These are phyloP conservation scores for Phrynocephalus versicolor DNA, from an alignment of 2,113 vertebrate genomes.

Conservation along the genomic window DNA sequence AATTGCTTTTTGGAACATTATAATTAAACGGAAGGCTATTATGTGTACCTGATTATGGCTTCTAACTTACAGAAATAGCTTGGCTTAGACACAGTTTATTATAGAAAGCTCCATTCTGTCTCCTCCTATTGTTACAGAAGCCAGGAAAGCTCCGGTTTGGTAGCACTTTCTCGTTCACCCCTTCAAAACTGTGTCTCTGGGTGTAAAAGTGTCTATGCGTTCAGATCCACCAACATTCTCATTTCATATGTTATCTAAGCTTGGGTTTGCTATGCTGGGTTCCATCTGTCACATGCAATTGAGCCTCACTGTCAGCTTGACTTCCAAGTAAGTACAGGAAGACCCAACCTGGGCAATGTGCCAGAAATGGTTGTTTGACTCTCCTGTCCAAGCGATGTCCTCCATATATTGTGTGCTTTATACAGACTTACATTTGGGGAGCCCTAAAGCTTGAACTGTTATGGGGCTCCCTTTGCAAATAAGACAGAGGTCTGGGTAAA, in stretches of 20 bases:
- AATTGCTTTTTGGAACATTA: conserved; percentile 31
- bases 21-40: conserved; percentile 41
- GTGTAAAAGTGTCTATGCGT: background rate
- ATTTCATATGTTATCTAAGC: background rate
- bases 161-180: background rate
- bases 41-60: background rate
- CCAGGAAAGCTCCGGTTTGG: conserved; percentile 29
- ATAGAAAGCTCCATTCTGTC: conserved; percentile 35
- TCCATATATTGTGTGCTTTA: background rate
- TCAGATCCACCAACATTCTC: background rate
- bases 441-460: no score
- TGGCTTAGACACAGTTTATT: conserved; percentile 29
- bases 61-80: background rate
- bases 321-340: no score
- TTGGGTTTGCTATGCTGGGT: no score
- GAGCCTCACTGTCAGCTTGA: background rate
- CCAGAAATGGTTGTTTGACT: background rate
- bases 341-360: background rate
- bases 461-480: no score
- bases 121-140: conserved; percentile 11
- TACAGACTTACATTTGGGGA: no score
- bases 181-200: background rate
- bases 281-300: background rate
- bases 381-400: background rate
- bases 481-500: no score